A percentile compares a stretch with the other conserved stretches of the same genome.
These are phyloP conservation scores for Leptopilina syphax DNA, from an alignment of 2,888 invertebrate species.

Conservation along the genomic window DNA sequence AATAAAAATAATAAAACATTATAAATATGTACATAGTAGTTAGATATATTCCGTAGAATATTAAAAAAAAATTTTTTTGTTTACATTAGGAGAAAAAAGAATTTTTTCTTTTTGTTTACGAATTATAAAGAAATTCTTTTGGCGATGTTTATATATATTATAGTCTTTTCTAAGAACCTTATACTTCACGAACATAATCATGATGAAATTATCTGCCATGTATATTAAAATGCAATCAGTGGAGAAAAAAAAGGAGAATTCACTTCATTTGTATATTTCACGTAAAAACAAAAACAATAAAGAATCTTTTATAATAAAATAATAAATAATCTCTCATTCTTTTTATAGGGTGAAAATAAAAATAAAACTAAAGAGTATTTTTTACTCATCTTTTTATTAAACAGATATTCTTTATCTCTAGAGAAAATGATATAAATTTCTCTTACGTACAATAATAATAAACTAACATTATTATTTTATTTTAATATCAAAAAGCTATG, in stretches of 20 bases:
- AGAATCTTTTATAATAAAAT: conserved; percentile 68
- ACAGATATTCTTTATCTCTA: conserved; percentile 18
- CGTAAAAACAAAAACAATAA: conserved; percentile 70
- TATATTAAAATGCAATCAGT: conserved; percentile 54
- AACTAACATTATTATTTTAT: not conserved
- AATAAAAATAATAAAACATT: conserved; percentile 8
- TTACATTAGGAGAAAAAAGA: not conserved
- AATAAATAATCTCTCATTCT: not conserved
- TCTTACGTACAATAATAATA: not conserved
- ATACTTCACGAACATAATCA: conserved; percentile 54
- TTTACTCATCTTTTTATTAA: conserved; percentile 6
- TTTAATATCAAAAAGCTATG: not conserved
- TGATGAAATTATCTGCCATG: conserved; percentile 54
- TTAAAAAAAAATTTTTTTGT: not conserved
- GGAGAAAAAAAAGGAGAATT: conserved; percentile 53
- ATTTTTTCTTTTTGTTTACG: not conserved
- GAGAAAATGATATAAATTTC: conserved; percentile 5
- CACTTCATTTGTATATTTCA: conserved; percentile 72
- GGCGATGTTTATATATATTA: conserved; percentile 43
- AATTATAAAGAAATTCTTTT: conserved; percentile 11
- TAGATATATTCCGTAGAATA: conserved; percentile 23
- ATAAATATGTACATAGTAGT: conserved; percentile 40
- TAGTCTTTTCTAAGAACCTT: conserved; percentile 48
- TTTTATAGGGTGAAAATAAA: no score
- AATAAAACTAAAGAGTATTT: no score